Base-by-base conservation (phyloP, 2,888 invertebrate species). In the Deilephila elpenor region DNA sequence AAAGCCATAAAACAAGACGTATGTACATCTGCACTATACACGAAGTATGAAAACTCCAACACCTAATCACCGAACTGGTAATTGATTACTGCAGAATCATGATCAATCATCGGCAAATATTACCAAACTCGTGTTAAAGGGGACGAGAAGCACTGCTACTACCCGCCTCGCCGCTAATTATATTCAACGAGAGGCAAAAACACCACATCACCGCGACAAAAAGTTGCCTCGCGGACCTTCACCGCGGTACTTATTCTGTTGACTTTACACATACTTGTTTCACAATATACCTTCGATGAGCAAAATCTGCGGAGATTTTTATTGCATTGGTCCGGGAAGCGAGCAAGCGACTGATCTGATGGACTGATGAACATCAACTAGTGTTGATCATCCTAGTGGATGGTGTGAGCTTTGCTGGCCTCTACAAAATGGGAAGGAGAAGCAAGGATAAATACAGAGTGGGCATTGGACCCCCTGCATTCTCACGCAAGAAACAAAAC, bases 1-100 rank as follows among this genome's bases (percentile, higher is more conserved):
- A 25, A 25, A 25, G 14, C 44, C 44, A 14, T 44, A 8, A 44
- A 44, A 44, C 44, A 37, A 37, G 37, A 37, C 37, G 37, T 7
- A 8, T 44, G 44, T 44, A 44, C 17, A 56, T 56, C 56, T 56
- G 6, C 17, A 4, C 25, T 3, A 29, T 17, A 60, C 29, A 60
- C 5, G n/a, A 25, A 59, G 59, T 59, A 25, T 11, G 20, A 59
- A 29, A 17, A 0, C 29, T n/a, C 11, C 19, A 64, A 44, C 64
- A 20, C 8, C 64, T 44, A 44, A 64, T 20, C 19, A 44, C 37
- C 37, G 5, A n/a, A 14, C 20, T 1, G 0, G 37, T 44, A 64
- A 64, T 64, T 64, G 64, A 25, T 64, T 64, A 44, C 20, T 64
- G 44, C n/a, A 29, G 17, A 60, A 60, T 29, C 17, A 64, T 64